Conservation (phyloP, 2,797 vertebrate genomes). For the Cossypha polioptera region DNA sequence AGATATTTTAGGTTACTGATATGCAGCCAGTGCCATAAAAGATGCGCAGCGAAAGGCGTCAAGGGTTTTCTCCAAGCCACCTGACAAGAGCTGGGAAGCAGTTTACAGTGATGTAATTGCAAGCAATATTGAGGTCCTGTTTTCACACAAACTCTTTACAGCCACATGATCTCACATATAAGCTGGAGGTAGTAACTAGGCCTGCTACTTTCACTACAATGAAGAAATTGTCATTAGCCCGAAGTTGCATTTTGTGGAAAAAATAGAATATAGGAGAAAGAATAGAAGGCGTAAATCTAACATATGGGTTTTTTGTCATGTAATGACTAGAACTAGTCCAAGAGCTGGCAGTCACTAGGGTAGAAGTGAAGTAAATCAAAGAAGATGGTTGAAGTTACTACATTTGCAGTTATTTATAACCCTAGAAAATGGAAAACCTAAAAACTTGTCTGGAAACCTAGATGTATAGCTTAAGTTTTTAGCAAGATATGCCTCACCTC, state of each 20-base stretch:
- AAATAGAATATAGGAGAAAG: background rate
- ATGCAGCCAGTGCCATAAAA: background rate
- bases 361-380: conserved; percentile 3
- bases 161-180: background rate
- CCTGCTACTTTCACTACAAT: background rate
- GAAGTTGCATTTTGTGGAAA: background rate
- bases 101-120: background rate
- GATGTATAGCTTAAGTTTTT: background rate
- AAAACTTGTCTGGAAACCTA: background rate
- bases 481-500: background rate
- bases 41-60: fast-evolving
- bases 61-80: background rate
- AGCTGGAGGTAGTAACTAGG: background rate
- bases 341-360: background rate
- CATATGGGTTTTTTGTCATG: background rate
- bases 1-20: background rate
- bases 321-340: background rate
- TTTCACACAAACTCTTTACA: background rate
- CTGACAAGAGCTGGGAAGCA: background rate
- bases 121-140: background rate
- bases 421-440: conserved; percentile 29
- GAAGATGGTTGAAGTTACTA: background rate
- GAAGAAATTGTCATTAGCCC: background rate
- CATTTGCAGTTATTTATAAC: conserved; percentile 9
- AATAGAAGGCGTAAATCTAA: background rate